Evolutionary conservation across 1,140 invertebrate genomes (phyloP).

Genomic region (Ditylenchus dipsaci): DNA sequence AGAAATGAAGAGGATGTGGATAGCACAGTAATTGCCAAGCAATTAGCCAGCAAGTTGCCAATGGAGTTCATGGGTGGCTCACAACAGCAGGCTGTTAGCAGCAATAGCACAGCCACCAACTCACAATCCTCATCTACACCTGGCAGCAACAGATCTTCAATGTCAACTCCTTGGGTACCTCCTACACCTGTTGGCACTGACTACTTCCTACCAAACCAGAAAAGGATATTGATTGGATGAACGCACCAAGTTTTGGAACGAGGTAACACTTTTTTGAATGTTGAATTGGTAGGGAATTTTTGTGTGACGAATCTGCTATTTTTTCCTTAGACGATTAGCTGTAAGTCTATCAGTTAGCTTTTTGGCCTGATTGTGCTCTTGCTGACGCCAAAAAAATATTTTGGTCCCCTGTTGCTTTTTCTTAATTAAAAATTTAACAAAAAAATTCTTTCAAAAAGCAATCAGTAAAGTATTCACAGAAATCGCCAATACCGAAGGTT

Average conservation of each 20-base stretch:
- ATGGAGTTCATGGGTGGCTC: background rate
- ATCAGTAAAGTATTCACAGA: too few relatives aligned
- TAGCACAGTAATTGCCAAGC: constrained; percentile 17
- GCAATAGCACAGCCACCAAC: background rate
- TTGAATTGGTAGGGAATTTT: too few relatives aligned
- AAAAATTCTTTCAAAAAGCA: too few relatives aligned
- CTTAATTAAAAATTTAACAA: too few relatives aligned
- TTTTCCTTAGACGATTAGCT: too few relatives aligned
- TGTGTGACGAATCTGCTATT: too few relatives aligned
- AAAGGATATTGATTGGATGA: constrained; percentile 37
- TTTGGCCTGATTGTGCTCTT: too few relatives aligned
- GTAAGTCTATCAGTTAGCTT: too few relatives aligned
- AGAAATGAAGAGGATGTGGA: constrained; percentile 45
- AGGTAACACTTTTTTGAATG: too few relatives aligned
- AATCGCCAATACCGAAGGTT: too few relatives aligned
- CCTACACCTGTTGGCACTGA: background rate
- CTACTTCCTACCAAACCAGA: constrained; percentile 1
- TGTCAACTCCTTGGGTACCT: background rate
- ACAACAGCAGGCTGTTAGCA: background rate
- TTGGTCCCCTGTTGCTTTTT: too few relatives aligned
- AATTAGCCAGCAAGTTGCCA: constrained; percentile 21
- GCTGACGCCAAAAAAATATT: too few relatives aligned
- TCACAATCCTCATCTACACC: background rate
- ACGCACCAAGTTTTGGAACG: constrained; percentile 46
- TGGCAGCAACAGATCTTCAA: background rate